Evolutionary conservation across 2,113 vertebrate genomes (phyloP).

Genomic region (Collichthys lucidus): DNA sequence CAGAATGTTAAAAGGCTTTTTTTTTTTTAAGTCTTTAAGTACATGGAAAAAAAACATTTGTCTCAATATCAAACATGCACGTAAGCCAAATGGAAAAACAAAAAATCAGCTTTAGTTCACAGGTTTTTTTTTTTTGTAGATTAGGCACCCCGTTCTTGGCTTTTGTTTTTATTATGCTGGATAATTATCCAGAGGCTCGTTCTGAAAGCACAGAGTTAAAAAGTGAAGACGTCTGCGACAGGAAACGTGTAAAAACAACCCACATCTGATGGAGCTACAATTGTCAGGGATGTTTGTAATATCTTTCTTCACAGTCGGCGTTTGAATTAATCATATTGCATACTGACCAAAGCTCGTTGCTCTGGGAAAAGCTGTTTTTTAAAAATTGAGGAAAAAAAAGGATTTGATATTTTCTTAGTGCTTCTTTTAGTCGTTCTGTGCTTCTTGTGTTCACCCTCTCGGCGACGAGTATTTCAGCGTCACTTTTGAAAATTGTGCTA

Average conservation of each 20-base stretch:
- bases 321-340: conserved; percentile 1
- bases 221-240: background rate
- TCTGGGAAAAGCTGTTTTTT: background rate
- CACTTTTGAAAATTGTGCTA: conserved; percentile 61
- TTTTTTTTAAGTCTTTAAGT: conserved; percentile 35
- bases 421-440: conserved; percentile 27
- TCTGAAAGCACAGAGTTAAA: conserved; percentile 6
- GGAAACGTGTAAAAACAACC: background rate
- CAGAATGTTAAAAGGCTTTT: conserved; percentile 55
- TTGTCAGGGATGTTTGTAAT: background rate
- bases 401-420: background rate
- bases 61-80: conserved; percentile 74
- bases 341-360: background rate
- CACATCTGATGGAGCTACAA: background rate
- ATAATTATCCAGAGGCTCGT: background rate
- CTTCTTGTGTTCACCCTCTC: conserved; percentile 9
- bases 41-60: conserved; percentile 29
- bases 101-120: conserved; percentile 34
- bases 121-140: background rate
- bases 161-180: background rate
- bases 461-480: background rate
- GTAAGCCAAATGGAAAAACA: conserved; percentile 40
- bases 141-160: background rate
- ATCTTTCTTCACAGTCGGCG: conserved; percentile 28
- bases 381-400: background rate